Evolutionary conservation across 1,140 invertebrate species (phyloP).

Genomic region (Drosophila murphyi): DNA sequence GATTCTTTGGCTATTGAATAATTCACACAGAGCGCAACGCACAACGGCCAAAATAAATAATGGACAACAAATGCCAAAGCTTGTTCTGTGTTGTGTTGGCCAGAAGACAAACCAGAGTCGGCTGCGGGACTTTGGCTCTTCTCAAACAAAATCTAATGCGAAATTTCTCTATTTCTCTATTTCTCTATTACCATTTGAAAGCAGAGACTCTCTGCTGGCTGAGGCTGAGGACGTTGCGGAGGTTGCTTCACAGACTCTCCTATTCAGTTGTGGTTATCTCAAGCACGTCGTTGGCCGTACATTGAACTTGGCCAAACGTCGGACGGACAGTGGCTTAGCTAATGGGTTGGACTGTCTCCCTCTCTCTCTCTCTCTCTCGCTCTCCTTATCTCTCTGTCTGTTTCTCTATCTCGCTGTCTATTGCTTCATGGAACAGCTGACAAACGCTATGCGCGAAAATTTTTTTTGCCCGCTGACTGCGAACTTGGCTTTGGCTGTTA

Average conservation of each 20-base stretch:
- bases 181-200: conserved; percentile 56
- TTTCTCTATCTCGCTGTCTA: conserved; percentile 10
- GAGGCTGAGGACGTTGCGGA: conserved; percentile 12
- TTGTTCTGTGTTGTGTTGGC: conserved; percentile 43
- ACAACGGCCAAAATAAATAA: conserved; percentile 10
- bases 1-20: conserved; percentile 47
- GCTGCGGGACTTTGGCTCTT: conserved; percentile 29
- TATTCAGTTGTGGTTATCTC: conserved; percentile 23
- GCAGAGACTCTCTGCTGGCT: not conserved
- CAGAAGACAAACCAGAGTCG: conserved; percentile 1
- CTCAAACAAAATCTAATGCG: conserved; percentile 72
- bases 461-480: conserved; percentile 23
- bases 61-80: conserved; percentile 38
- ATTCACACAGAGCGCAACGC: conserved; percentile 13
- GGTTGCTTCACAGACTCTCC: conserved; percentile 11
- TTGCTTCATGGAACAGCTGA: conserved; percentile 60
- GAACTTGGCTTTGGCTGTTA: conserved; percentile 6
- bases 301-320: conserved; percentile 69
- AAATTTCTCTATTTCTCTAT: conserved; percentile 73
- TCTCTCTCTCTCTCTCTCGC: conserved; percentile 1
- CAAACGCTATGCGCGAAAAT: conserved; percentile 54
- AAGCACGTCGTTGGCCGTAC: conserved; percentile 67
- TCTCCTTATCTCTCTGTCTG: conserved; percentile 7
- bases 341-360: conserved; percentile 41
- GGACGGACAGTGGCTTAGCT: conserved; percentile 47